These are phyloP conservation scores for Gobionotothen gibberifrons DNA, from an alignment of 2,797 vertebrate genomes.

Conservation along the genomic window DNA sequence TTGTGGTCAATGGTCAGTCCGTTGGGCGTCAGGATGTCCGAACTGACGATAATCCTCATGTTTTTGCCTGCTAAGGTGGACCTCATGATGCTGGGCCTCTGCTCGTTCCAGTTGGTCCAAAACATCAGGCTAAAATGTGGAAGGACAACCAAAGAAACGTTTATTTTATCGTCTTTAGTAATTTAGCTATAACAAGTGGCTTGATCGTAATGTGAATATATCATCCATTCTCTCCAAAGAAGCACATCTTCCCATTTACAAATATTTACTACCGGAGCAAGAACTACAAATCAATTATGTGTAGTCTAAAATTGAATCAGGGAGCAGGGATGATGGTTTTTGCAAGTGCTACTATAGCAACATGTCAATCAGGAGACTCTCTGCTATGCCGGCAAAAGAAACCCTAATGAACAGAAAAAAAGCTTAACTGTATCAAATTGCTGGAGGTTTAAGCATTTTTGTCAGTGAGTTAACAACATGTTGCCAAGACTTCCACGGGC, in stretches of 20 bases:
- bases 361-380: slow-evolving; percentile 23
- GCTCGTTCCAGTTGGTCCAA: slow-evolving; percentile 99
- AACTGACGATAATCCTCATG: slow-evolving; percentile 91
- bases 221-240: slow-evolving; percentile 2
- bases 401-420: slow-evolving; percentile 8
- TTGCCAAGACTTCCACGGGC: slow-evolving; percentile 18
- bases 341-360: slow-evolving; percentile 19
- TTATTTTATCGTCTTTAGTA: slow-evolving; percentile 1
- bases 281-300: slow-evolving; percentile 38
- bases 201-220: slow-evolving; percentile 2
- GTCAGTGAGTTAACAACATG: slow-evolving; percentile 42
- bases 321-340: slow-evolving; percentile 27
- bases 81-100: slow-evolving; percentile 96
- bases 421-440: slow-evolving; percentile 31
- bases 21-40: slow-evolving; percentile 95
- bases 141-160: not conserved
- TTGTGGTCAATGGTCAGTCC: slow-evolving; percentile 96
- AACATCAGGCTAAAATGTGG: slow-evolving; percentile 91
- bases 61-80: slow-evolving; percentile 93
- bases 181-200: not conserved
- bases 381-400: slow-evolving; percentile 33
- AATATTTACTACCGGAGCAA: slow-evolving; percentile 22
- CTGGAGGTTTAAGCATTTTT: slow-evolving; percentile 9
- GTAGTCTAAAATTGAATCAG: slow-evolving; percentile 43
- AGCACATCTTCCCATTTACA: not conserved